These are phyloP conservation scores for Tetramorium bicarinatum DNA, from an alignment of 2,888 invertebrate genomes.

Conservation along the genomic window DNA sequence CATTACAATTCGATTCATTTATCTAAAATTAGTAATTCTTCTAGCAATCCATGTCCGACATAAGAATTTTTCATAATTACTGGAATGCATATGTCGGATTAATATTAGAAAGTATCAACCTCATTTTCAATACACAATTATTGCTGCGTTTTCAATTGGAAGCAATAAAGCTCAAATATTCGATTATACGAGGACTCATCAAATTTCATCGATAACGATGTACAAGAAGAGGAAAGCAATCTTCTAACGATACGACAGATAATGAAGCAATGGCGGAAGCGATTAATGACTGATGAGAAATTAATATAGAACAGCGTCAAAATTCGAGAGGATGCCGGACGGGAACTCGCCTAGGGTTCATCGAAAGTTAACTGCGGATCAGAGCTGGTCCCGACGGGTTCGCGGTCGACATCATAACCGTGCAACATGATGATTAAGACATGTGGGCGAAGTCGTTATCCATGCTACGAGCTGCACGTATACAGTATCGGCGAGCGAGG, in stretches of 20 bases:
- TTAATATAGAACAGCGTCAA: background rate
- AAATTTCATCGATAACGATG: background rate
- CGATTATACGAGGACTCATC: background rate
- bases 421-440: conserved; percentile 40
- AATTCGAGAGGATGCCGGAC: conserved; percentile 7
- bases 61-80: background rate
- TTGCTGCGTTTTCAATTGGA: background rate
- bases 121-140: background rate
- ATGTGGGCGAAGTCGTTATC: conserved; percentile 31
- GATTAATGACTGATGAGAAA: conserved; percentile 3
- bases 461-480: background rate
- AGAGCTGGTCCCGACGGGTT: background rate
- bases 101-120: background rate
- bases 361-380: conserved; percentile 19
- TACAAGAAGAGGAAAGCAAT: background rate
- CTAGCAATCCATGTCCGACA: background rate
- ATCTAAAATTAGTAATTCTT: background rate
- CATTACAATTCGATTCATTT: background rate
- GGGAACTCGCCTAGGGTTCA: background rate
- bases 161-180: background rate
- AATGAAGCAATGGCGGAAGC: background rate
- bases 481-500: background rate
- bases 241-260: background rate
- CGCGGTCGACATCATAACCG: conserved; percentile 24
- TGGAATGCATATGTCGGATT: background rate